Conservation (phyloP, 2,797 vertebrate species). For the Chromis chromis region DNA sequence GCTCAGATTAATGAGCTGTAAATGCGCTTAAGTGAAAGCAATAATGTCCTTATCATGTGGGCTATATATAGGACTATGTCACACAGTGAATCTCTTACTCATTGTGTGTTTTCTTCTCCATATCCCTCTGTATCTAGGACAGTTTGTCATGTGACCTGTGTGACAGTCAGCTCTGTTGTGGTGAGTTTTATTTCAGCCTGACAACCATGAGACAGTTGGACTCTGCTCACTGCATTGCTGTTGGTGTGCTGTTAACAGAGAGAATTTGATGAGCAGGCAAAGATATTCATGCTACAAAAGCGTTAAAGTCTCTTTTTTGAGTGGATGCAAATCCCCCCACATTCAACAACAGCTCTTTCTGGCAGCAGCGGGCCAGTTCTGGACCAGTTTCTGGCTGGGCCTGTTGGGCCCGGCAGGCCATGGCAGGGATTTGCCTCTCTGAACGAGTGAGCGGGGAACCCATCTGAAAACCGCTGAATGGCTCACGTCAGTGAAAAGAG, state of each 20-base stretch:
- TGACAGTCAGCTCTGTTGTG: slow-evolving; percentile 51
- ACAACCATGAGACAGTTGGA: slow-evolving; percentile 48
- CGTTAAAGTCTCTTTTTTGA: slow-evolving; percentile 72
- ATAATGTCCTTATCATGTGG: slow-evolving; percentile 67
- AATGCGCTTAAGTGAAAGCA: slow-evolving; percentile 71
- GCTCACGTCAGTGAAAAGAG: slow-evolving; percentile 65
- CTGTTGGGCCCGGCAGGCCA: slow-evolving; percentile 66
- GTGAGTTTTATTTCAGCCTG: slow-evolving; percentile 49
- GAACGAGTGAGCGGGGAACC: slow-evolving; percentile 53
- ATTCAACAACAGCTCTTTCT: slow-evolving; percentile 70
- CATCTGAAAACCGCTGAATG: slow-evolving; percentile 62
- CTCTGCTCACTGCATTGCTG: slow-evolving; percentile 44
- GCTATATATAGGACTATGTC: slow-evolving; percentile 66
- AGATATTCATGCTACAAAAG: slow-evolving; percentile 76
- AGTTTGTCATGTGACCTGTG: slow-evolving; percentile 58
- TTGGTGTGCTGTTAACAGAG: slow-evolving; percentile 37
- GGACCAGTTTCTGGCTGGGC: slow-evolving; percentile 61
- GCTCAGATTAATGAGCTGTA: slow-evolving; percentile 67
- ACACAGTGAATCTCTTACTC: slow-evolving; percentile 51
- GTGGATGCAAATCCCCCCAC: slow-evolving; percentile 74
- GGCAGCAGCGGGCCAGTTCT: slow-evolving; percentile 71
- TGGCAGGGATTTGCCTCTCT: slow-evolving; percentile 70
- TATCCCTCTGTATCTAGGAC: slow-evolving; percentile 55
- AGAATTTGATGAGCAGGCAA: slow-evolving; percentile 81
- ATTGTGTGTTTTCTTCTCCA: slow-evolving; percentile 50